These are phyloP conservation scores for Agrotis puta DNA, from an alignment of 2,888 invertebrate genomes.

Conservation along the genomic window DNA sequence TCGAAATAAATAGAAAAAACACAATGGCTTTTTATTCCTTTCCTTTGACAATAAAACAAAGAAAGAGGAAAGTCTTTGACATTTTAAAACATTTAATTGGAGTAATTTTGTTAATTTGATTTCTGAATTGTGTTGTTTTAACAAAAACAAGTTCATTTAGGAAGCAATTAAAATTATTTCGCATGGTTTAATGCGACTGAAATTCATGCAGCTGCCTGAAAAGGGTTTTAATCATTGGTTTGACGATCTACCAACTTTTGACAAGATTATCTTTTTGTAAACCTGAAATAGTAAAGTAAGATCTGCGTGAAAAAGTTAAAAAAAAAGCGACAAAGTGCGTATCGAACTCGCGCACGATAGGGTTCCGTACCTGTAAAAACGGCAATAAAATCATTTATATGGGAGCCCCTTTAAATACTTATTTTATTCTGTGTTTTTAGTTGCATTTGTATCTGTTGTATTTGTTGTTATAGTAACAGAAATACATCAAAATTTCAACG, in stretches of 20 bases:
- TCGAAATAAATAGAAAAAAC: conserved; percentile 22
- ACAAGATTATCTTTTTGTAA: too few relatives aligned
- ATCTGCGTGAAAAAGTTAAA: too few relatives aligned
- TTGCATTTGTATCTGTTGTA: too few relatives aligned
- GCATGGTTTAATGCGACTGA: neutral
- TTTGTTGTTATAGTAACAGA: too few relatives aligned
- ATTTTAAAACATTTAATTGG: conserved; percentile 24
- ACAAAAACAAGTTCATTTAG: conserved; percentile 26
- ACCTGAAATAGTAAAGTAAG: neutral
- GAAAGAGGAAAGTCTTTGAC: conserved; percentile 38
- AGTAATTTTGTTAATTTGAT: conserved; percentile 44
- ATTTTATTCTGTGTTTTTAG: too few relatives aligned
- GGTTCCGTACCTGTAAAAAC: neutral
- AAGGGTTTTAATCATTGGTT: neutral
- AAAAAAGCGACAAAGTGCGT: neutral
- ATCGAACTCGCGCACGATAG: neutral
- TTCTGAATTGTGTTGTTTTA: conserved; percentile 35
- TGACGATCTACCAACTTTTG: neutral
- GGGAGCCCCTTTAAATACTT: too few relatives aligned
- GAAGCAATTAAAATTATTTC: conserved; percentile 19
- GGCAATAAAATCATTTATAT: too few relatives aligned
- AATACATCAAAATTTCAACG: too few relatives aligned
- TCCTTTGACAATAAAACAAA: conserved; percentile 21
- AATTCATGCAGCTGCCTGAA: neutral
- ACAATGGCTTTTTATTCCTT: conserved; percentile 20